These are phyloP conservation scores for Umimayanthus chanpuru DNA, from an alignment of 92 coral and sea anemone genomes.

Conservation along the genomic window DNA sequence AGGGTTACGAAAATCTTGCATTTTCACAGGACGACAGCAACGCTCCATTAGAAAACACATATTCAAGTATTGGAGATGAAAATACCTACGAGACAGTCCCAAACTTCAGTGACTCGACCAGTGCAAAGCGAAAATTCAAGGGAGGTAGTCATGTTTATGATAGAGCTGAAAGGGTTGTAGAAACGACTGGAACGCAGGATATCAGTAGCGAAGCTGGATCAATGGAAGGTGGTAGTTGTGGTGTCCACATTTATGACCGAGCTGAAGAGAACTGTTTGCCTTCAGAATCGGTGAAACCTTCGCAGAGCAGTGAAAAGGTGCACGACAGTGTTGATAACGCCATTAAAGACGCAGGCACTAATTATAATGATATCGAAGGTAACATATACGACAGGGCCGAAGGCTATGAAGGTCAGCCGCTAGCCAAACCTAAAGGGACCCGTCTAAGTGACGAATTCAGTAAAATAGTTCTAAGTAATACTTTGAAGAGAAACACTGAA, in stretches of 20 bases:
- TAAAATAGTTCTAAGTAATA: not conserved
- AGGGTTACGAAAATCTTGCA: conserved; percentile 9
- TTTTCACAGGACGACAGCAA: not conserved
- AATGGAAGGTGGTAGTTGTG: not conserved
- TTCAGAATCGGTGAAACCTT: not conserved
- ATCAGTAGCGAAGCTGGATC: not conserved
- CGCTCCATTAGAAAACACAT: not conserved
- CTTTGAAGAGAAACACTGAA: not conserved
- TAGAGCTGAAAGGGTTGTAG: not conserved
- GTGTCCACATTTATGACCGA: not conserved
- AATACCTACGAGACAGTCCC: conserved; percentile 9
- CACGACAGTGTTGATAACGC: not conserved
- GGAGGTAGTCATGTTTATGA: conserved; percentile 4
- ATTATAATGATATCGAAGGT: not conserved
- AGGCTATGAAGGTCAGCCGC: conserved; percentile 19
- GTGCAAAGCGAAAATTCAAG: not conserved
- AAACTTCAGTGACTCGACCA: not conserved
- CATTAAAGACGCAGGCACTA: not conserved
- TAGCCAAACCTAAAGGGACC: not conserved
- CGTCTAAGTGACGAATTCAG: conserved; percentile 8
- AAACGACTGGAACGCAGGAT: not conserved
- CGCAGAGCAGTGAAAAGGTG: not conserved
- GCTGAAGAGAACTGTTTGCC: not conserved
- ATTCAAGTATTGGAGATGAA: conserved; percentile 12
- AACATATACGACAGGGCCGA: not conserved